Base-by-base conservation (phyloP, 1,140 invertebrate species). In the Leptestheria dahalacensis region DNA sequence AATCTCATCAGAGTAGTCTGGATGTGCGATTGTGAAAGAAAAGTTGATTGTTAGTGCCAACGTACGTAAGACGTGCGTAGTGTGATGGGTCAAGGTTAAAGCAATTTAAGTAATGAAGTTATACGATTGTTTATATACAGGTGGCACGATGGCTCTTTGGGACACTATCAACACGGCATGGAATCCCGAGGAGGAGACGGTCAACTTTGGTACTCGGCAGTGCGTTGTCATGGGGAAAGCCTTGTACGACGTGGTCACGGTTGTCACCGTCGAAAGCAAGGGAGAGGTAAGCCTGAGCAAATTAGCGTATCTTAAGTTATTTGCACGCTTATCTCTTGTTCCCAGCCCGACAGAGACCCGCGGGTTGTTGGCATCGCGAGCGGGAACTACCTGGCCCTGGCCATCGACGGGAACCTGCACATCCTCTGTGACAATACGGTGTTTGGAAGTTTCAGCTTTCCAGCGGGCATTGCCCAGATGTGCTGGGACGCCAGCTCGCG, bases 121-220 rank as follows among this genome's bases (percentile, higher is more conserved):
- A n/a, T n/a, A n/a, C n/a, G n/a, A n/a, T n/a, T n/a, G n/a, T n/a
- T 41, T 41, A 41, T 6, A 41, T 41, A 41, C 33, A 41, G 15
- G 15, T 41, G 6, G 6, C 6, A 15, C 6, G 6, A 41, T 41
- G 26, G 58, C 49, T 3, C 41, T 25, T 15, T 60, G 58, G 58
- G 48, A 60, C 33, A 12, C 33, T 12, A 52, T 60, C 9, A 60
- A 60, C 24, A 60, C 58, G 33, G 58, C 50, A n/a, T 60, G 58
- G 58, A 49, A 60, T 41, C 49, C 58, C n/a, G 58, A 60, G 21
- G 47, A 60, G 29, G 58, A 60, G 33, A 60, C 58, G 10, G 50
- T 52, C 12, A 60, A 60, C 20, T 60, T 60, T 60, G 58, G 58
- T 9, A 60, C 58, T 20, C 25, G 58, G 10, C 58, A 52, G 28